Conservation (phyloP, 53 echinoderm and acorn worm genomes). For the Temnopleurus reevesii region DNA sequence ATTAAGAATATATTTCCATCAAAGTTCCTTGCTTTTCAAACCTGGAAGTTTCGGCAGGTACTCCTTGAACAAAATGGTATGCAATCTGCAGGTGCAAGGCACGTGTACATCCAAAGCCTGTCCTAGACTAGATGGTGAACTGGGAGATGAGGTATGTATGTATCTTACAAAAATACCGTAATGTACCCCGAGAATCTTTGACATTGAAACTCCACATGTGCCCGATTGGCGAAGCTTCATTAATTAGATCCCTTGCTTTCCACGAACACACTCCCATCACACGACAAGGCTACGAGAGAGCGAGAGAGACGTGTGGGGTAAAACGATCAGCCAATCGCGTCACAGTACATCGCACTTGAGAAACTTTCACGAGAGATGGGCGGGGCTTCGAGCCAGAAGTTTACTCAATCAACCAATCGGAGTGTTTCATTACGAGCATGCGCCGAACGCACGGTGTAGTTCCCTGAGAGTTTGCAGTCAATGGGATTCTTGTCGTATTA, state of each 20-base stretch:
- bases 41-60: background rate
- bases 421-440: conserved; percentile 13
- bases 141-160: conserved; percentile 16
- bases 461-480: conserved; percentile 19
- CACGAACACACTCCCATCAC: background rate
- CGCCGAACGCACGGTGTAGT: background rate
- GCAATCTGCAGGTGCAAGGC: background rate
- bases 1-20: background rate
- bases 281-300: background rate
- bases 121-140: background rate
- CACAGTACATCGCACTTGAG: conserved; percentile 4
- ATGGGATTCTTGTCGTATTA: conserved; percentile 30
- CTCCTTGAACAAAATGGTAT: background rate
- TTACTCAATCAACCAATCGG: conserved; percentile 23
- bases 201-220: conserved; percentile 32
- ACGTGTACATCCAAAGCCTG: background rate
- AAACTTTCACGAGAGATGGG: conserved; percentile 20
- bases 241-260: conserved; percentile 35
- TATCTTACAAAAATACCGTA: background rate
- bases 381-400: background rate
- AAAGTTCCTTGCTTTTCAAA: background rate
- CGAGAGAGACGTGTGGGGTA: background rate
- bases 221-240: conserved; percentile 32
- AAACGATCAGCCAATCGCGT: conserved; percentile 23
- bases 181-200: conserved; percentile 2